Percentiles rank a stretch among this genome's conserved stretches.
These are phyloP conservation scores for Leiothrix lutea DNA, from an alignment of 2,113 vertebrate genomes.

Conservation along the genomic window DNA sequence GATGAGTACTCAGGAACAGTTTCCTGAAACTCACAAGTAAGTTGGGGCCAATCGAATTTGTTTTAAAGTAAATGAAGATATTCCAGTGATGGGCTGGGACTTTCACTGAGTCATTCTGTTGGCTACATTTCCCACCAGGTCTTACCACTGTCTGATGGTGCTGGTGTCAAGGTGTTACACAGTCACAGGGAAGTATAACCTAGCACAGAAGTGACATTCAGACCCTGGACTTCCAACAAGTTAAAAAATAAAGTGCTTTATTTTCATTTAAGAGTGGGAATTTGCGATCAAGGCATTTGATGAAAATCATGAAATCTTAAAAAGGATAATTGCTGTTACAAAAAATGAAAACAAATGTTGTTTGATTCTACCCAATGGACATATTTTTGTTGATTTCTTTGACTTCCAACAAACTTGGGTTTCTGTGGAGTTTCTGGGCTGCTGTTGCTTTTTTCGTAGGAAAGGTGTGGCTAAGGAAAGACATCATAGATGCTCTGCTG, in stretches of 20 bases:
- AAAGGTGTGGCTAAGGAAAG: neutral
- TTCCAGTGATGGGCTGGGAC: neutral
- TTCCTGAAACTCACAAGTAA: constrained; percentile 40
- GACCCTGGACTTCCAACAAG: neutral
- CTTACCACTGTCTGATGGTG: neutral
- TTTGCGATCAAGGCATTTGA: neutral
- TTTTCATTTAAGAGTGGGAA: neutral
- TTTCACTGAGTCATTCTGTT: neutral
- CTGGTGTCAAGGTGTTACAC: neutral
- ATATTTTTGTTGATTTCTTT: neutral
- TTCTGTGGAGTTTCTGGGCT: neutral
- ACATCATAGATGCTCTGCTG: neutral
- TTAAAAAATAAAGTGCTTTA: neutral
- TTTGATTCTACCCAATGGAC: neutral
- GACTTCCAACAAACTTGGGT: neutral
- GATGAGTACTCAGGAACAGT: constrained; percentile 44
- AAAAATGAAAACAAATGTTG: neutral
- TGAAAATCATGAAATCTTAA: neutral
- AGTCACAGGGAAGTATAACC: neutral
- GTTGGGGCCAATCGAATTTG: neutral
- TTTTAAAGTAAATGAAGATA: neutral
- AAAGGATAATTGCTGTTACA: neutral
- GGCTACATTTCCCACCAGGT: neutral
- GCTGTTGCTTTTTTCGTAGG: neutral
- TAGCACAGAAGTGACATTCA: neutral